Conservation (phyloP, 2,888 invertebrate genomes). For the Tenthredo notha region DNA sequence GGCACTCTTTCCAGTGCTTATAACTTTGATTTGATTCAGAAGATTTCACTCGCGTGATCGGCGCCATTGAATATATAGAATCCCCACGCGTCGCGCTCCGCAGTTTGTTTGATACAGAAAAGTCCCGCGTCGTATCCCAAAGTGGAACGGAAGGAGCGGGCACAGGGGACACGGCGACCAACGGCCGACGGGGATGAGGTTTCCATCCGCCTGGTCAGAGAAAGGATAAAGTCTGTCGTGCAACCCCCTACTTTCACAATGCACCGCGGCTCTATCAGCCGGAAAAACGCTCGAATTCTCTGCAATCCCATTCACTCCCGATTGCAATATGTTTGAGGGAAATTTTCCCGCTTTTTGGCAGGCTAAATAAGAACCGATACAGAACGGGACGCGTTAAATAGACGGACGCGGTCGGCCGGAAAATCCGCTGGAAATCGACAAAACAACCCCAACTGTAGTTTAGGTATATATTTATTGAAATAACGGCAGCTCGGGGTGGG, state of each 20-base stretch:
- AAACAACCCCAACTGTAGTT: background rate
- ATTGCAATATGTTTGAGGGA: slow-evolving; percentile 31
- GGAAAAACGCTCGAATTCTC: slow-evolving; percentile 64
- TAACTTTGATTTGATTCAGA: slow-evolving; percentile 46
- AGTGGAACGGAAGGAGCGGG: background rate
- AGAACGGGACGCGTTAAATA: slow-evolving; percentile 28
- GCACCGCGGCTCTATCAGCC: slow-evolving; percentile 72
- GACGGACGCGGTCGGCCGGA: slow-evolving; percentile 10
- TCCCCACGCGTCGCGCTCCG: background rate
- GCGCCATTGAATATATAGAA: slow-evolving; percentile 32
- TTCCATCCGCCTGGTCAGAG: slow-evolving; percentile 49
- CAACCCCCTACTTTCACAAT: slow-evolving; percentile 54
- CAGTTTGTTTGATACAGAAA: slow-evolving; percentile 49
- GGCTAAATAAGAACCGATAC: slow-evolving; percentile 8
- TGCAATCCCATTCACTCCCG: slow-evolving; percentile 10
- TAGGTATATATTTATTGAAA: slow-evolving; percentile 45
- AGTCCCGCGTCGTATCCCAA: slow-evolving; percentile 31
- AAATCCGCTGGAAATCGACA: slow-evolving; percentile 40
- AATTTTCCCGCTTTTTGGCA: slow-evolving; percentile 44
- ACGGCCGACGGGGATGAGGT: slow-evolving; percentile 16
- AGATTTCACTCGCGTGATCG: slow-evolving; percentile 46
- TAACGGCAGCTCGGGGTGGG: slow-evolving; percentile 16
- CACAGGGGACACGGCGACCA: slow-evolving; percentile 10
- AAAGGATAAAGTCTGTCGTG: slow-evolving; percentile 46
- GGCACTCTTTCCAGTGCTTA: slow-evolving; percentile 45